A percentile compares a stretch with the other conserved stretches of the same genome.
Conservation (phyloP, 1,140 invertebrate species). For the Colletes gigas region DNA sequence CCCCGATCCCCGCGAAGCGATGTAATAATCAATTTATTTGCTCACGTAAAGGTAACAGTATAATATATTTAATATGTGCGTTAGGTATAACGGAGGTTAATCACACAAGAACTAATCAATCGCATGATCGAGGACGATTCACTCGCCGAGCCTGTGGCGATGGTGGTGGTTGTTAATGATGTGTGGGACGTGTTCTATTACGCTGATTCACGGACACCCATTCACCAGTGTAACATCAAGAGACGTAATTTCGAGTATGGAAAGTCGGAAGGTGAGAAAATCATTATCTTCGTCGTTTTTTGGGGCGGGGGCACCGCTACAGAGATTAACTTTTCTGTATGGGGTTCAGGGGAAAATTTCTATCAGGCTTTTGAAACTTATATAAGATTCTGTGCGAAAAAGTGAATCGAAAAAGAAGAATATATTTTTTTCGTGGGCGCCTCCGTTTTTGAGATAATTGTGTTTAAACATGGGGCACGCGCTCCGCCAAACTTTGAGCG, state of each 20-base stretch:
- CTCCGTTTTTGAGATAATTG: no score
- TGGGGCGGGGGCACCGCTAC: neutral
- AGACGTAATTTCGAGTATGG: slow-evolving; percentile 2
- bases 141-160: neutral
- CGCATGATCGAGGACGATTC: slow-evolving; percentile 35
- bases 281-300: neutral
- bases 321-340: slow-evolving; percentile 25
- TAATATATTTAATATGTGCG: slow-evolving; percentile 68
- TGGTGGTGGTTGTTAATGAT: slow-evolving; percentile 22
- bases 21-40: slow-evolving; percentile 79
- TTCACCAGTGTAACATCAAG: neutral
- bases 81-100: slow-evolving; percentile 62
- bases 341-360: no score
- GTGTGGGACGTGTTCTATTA: slow-evolving; percentile 7
- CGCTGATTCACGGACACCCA: neutral
- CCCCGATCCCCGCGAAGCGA: slow-evolving; percentile 27
- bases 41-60: slow-evolving; percentile 77
- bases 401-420: no score
- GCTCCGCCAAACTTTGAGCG: no score
- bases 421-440: no score
- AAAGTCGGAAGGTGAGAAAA: neutral
- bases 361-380: no score
- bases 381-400: no score
- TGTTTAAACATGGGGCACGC: no score
- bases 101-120: slow-evolving; percentile 46